These are phyloP conservation scores for Merodon equestris DNA, from an alignment of 2,888 invertebrate species.

Conservation along the genomic window DNA sequence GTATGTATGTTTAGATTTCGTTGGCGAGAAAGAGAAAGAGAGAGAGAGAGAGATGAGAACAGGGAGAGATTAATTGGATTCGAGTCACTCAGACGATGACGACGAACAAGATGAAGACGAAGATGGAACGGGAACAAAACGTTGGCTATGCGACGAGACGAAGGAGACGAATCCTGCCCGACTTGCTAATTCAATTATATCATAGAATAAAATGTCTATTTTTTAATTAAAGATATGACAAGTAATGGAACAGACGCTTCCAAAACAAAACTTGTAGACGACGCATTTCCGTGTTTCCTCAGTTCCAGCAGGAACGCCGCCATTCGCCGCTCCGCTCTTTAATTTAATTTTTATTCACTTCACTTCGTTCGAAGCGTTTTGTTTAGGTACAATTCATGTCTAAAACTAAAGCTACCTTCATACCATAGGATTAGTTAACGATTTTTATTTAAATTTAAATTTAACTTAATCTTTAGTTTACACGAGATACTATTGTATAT, in stretches of 20 bases:
- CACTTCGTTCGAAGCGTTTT: too few relatives aligned
- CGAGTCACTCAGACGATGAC: constrained; percentile 19
- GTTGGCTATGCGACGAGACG: too few relatives aligned
- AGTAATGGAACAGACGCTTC: too few relatives aligned
- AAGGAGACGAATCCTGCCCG: constrained; percentile 48
- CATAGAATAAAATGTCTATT: constrained; percentile 11
- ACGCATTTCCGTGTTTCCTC: too few relatives aligned
- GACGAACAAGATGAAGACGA: constrained; percentile 11
- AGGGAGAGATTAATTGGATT: constrained; percentile 28
- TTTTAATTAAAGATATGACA: too few relatives aligned
- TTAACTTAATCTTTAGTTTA: background rate
- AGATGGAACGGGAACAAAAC: too few relatives aligned
- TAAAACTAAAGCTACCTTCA: constrained; percentile 64
- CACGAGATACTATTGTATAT: constrained; percentile 6
- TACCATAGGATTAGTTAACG: constrained; percentile 47
- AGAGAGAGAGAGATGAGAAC: background rate
- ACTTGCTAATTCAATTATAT: constrained; percentile 47
- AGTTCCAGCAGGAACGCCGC: too few relatives aligned
- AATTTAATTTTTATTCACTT: constrained; percentile 11
- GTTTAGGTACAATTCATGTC: constrained; percentile 30
- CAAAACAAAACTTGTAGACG: too few relatives aligned
- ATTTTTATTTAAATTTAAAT: constrained; percentile 31
- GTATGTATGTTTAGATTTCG: constrained; percentile 24
- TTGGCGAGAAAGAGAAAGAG: too few relatives aligned
- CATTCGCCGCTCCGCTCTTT: too few relatives aligned